These are phyloP conservation scores for Premnoplex brunnescens DNA, from an alignment of 2,797 vertebrate species.

Conservation along the genomic window DNA sequence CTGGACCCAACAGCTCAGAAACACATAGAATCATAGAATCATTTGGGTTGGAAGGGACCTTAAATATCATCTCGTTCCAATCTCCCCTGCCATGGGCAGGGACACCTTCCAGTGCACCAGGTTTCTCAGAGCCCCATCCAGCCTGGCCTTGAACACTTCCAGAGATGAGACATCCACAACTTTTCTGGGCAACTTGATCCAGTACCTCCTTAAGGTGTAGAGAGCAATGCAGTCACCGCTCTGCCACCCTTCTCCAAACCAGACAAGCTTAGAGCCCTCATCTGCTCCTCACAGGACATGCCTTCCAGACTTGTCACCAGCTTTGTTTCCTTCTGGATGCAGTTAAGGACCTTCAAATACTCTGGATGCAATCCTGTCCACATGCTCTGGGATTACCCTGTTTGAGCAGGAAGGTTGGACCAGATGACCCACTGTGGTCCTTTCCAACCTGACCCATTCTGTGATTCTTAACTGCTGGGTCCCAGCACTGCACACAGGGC, in stretches of 20 bases:
- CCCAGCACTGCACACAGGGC: not conserved
- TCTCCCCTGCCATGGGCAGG: not conserved
- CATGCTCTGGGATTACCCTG: not conserved
- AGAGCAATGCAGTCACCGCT: too few species aligned
- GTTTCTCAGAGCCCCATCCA: not conserved
- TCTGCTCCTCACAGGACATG: not conserved
- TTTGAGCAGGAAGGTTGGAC: not conserved
- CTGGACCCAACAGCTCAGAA: not conserved
- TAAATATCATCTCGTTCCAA: not conserved
- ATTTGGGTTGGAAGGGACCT: not conserved
- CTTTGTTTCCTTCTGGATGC: not conserved
- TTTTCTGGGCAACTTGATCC: not conserved
- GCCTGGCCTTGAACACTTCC: not conserved
- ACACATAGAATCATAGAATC: not conserved
- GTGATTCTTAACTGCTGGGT: not conserved
- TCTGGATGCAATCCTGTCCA: not conserved
- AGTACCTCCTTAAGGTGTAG: not conserved
- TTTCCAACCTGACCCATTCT: not conserved
- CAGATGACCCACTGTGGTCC: not conserved
- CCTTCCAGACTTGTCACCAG: not conserved
- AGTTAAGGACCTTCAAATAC: not conserved
- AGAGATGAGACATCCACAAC: not conserved
- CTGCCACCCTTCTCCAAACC: too few species aligned
- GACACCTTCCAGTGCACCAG: not conserved
- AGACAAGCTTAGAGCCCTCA: too few species aligned